Percentiles rank a stretch among this genome's conserved stretches.
These are phyloP conservation scores for Nemotelus pantherinus DNA, from an alignment of 2,888 invertebrate genomes.

Conservation along the genomic window DNA sequence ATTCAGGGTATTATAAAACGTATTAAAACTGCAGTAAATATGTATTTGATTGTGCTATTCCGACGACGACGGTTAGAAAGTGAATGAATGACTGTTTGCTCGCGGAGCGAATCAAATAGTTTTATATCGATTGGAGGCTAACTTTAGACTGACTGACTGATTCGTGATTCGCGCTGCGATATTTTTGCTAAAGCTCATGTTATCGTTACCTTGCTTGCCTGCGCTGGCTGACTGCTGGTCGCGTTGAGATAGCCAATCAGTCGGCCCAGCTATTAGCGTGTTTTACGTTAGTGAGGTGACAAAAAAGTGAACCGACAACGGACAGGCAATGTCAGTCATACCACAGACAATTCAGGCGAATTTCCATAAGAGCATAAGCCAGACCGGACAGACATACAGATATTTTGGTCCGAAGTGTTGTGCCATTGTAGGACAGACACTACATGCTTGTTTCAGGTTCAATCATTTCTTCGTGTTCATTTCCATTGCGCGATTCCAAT, in stretches of 20 bases:
- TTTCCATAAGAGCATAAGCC: neutral
- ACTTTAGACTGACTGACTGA: conserved; percentile 33
- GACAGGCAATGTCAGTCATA: neutral
- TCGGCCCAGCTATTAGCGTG: neutral
- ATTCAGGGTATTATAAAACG: too few species aligned
- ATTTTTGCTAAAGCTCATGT: conserved; percentile 38
- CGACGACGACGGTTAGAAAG: neutral
- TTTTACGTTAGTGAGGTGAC: neutral
- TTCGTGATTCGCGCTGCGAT: neutral
- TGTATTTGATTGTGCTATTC: neutral
- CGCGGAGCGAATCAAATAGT: neutral
- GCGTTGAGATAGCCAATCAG: neutral
- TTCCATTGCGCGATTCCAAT: too few species aligned
- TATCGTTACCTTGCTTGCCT: conserved; percentile 1
- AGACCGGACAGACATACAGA: neutral
- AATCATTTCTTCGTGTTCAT: too few species aligned
- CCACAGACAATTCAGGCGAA: neutral
- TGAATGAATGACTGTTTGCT: conserved; percentile 5
- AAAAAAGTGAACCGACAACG: neutral
- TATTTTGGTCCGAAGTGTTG: too few species aligned
- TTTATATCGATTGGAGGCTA: conserved; percentile 32
- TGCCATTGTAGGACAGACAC: too few species aligned
- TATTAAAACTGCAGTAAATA: too few species aligned
- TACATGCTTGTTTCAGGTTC: too few species aligned
- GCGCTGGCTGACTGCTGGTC: neutral